Evolutionary conservation across 2,797 vertebrate species (phyloP).

Genomic region (Falco peregrinus): DNA sequence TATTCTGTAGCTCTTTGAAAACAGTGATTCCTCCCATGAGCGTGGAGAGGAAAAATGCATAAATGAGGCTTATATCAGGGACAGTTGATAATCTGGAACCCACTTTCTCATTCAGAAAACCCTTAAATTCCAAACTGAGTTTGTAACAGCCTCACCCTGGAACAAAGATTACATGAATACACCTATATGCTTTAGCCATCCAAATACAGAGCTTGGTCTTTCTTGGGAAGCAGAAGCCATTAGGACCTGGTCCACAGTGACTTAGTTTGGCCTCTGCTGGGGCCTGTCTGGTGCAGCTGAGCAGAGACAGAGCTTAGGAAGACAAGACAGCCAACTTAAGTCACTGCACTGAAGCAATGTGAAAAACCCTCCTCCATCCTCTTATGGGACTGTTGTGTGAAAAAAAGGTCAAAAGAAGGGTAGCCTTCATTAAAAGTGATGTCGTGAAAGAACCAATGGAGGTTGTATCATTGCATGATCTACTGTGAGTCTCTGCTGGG

Average conservation of each 20-base stretch:
- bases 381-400: not conserved
- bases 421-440: not conserved
- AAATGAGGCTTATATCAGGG: not conserved
- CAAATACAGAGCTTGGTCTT: not conserved
- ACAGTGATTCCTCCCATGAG: not conserved
- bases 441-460: accelerated
- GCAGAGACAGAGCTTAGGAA: not conserved
- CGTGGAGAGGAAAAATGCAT: not conserved
- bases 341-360: not conserved
- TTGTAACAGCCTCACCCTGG: not conserved
- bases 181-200: not conserved
- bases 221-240: not conserved
- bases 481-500: not conserved
- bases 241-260: not conserved
- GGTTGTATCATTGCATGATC: not conserved
- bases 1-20: not conserved
- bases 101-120: not conserved
- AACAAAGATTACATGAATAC: not conserved
- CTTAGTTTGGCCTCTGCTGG: not conserved
- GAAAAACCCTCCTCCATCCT: not conserved
- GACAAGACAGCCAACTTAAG: not conserved
- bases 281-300: not conserved
- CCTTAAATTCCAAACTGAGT: not conserved
- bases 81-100: no score
- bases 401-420: not conserved